Conservation (phyloP, 1,140 invertebrate species). For the Eufriesea mexicana region DNA sequence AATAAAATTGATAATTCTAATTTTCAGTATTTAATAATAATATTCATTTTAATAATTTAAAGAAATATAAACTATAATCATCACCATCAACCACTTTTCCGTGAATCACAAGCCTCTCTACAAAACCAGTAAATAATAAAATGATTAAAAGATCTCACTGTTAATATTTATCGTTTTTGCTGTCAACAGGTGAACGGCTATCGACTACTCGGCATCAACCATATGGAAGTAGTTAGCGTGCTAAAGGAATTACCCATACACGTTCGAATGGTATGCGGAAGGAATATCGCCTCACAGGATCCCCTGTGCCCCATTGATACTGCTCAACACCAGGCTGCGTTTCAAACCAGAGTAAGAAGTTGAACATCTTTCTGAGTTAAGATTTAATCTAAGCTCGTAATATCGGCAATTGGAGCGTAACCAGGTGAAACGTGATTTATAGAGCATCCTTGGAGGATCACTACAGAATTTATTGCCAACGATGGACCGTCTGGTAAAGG, state of each 20-base stretch:
- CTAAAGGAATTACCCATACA: constrained; percentile 96
- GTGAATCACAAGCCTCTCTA: neutral
- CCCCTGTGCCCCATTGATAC: constrained; percentile 85
- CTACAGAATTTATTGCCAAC: constrained; percentile 90
- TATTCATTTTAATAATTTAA: too few species aligned
- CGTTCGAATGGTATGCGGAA: constrained; percentile 96
- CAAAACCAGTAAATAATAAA: neutral
- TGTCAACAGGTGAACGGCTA: constrained; percentile 94
- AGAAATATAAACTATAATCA: too few species aligned
- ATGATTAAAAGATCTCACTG: neutral
- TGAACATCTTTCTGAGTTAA: neutral
- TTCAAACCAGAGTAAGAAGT: constrained; percentile 86
- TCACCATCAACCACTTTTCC: too few species aligned
- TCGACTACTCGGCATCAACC: constrained; percentile 96
- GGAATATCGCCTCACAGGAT: constrained; percentile 82
- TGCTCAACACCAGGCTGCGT: constrained; percentile 85
- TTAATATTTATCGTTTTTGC: neutral
- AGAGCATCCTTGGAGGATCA: constrained; percentile 89
- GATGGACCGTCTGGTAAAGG: constrained; percentile 96
- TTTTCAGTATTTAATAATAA: too few species aligned
- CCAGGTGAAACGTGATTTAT: constrained; percentile 35
- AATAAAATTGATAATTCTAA: too few species aligned
- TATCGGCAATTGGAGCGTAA: constrained; percentile 25
- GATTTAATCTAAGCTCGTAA: neutral
- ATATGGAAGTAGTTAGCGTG: constrained; percentile 97